Conservation (phyloP, 1,140 invertebrate species). For the Eriosoma lanigerum region DNA sequence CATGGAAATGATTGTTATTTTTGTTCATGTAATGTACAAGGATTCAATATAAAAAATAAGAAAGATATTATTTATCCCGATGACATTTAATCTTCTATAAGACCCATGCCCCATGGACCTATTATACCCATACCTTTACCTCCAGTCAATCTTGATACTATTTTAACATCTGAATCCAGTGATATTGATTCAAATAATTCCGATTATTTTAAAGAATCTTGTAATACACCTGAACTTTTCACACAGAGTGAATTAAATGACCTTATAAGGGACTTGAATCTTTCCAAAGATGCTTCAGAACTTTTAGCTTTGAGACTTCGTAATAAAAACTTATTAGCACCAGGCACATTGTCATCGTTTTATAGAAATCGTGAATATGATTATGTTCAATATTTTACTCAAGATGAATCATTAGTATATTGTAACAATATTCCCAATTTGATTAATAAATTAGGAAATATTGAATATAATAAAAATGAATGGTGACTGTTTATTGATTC, state of each 20-base stretch:
- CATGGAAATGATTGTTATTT: conserved; percentile 54
- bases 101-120: background rate
- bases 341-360: background rate
- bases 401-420: no score
- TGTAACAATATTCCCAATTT: no score
- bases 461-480: no score
- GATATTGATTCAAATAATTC: conserved; percentile 10
- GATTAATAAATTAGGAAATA: no score
- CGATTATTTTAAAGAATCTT: conserved; percentile 2
- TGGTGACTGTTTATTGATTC: no score
- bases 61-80: conserved; percentile 2
- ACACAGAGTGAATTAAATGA: background rate
- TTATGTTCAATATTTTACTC: background rate
- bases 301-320: background rate
- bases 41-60: conserved; percentile 54
- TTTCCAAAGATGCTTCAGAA: background rate
- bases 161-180: conserved; percentile 18
- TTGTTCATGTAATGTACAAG: conserved; percentile 53
- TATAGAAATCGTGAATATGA: conserved; percentile 12
- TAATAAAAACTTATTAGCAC: background rate
- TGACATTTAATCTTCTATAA: background rate
- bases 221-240: conserved; percentile 2
- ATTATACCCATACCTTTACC: background rate
- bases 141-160: background rate
- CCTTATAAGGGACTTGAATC: background rate